Percentiles rank a stretch among this genome's conserved stretches.
Conservation (phyloP, 1,140 invertebrate genomes). For the Drosophila ficusphila region DNA sequence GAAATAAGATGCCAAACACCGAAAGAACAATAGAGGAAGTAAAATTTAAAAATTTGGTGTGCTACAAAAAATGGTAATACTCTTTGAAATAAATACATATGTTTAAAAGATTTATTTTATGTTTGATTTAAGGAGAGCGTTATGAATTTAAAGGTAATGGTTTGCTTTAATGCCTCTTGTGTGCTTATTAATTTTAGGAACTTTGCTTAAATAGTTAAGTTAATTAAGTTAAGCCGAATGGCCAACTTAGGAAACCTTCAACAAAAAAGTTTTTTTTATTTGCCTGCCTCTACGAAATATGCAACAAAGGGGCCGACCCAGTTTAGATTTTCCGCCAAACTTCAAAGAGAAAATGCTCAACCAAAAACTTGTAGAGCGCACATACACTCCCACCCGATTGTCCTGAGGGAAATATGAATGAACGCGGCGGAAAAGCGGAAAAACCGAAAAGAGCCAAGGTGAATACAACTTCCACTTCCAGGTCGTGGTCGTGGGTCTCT, state of each 20-base stretch:
- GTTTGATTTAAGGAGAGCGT: too few species aligned
- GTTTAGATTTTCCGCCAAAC: conserved; percentile 16
- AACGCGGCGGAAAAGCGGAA: conserved; percentile 48
- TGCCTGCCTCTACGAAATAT: not conserved
- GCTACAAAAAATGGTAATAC: not conserved
- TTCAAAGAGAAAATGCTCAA: conserved; percentile 41
- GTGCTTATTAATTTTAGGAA: not conserved
- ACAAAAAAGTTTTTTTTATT: not conserved
- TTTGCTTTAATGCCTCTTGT: too few species aligned
- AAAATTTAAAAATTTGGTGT: not conserved
- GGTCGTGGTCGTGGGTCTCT: conserved; percentile 35
- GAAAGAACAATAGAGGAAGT: conserved; percentile 14
- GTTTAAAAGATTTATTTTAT: too few species aligned
- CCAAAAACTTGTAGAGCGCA: conserved; percentile 39
- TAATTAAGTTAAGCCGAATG: not conserved
- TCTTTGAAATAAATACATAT: not conserved
- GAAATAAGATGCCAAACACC: conserved; percentile 16
- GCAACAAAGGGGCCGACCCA: conserved; percentile 1
- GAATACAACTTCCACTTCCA: conserved; percentile 41
- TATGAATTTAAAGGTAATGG: too few species aligned
- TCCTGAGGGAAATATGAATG: conserved; percentile 75
- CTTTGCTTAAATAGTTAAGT: too few species aligned
- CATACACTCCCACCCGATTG: conserved; percentile 43
- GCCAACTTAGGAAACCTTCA: not conserved
- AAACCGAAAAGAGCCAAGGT: conserved; percentile 46